Percentiles rank a stretch among this genome's conserved stretches.
phyloP scores from a whole-genome alignment of 2,888 invertebrate species.

The Lomographa bimaculata region DNA sequence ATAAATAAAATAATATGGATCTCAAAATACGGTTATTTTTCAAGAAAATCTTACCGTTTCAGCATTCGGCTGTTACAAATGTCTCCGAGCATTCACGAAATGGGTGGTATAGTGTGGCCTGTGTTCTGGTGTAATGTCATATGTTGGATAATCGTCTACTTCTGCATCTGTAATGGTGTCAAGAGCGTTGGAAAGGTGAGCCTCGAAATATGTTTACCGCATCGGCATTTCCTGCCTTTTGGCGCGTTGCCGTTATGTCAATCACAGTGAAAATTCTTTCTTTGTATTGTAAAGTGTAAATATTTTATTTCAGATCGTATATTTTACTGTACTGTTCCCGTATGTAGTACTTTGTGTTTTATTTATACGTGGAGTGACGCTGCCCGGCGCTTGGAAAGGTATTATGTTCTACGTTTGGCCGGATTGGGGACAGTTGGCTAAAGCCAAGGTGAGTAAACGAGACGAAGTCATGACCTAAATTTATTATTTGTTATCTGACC shows the following conservation, averaged over 20 bases:
- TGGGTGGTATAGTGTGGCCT: constrained; percentile 92
- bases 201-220: constrained; percentile 30
- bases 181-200: constrained; percentile 92
- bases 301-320: constrained; percentile 83
- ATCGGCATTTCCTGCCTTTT: constrained; percentile 35
- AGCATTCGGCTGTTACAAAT: constrained; percentile 92
- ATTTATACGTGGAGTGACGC: constrained; percentile 89
- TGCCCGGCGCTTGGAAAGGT: constrained; percentile 91
- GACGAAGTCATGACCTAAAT: constrained; percentile 15
- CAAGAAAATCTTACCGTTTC: constrained; percentile 39
- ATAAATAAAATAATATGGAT: not conserved
- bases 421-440: constrained; percentile 89
- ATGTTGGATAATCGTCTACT: constrained; percentile 91
- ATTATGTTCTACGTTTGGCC: constrained; percentile 91
- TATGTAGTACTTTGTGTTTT: constrained; percentile 88
- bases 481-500: not conserved
- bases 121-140: constrained; percentile 89
- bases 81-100: constrained; percentile 87
- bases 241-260: constrained; percentile 52
- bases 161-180: constrained; percentile 94
- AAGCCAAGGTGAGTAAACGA: constrained; percentile 85
- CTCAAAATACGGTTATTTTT: too few species aligned
- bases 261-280: constrained; percentile 38
- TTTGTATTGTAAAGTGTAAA: constrained; percentile 28
- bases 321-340: constrained; percentile 94